These are phyloP conservation scores for Pogona vitticeps DNA, from an alignment of 2,113 vertebrate genomes.

Conservation along the genomic window DNA sequence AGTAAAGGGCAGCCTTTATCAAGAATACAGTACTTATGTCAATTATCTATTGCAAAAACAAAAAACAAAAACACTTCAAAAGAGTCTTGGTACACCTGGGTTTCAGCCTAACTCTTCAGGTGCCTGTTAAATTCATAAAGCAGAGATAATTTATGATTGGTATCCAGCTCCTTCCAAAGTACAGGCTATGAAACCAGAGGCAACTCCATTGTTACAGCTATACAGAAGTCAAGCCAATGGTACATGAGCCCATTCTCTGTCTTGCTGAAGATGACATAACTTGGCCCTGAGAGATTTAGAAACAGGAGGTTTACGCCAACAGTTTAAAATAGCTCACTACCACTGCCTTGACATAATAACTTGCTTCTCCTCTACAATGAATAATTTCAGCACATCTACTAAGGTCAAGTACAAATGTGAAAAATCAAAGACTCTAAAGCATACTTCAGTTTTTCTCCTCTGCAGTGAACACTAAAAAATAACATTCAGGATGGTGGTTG, in stretches of 20 bases:
- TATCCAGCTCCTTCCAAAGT: neutral
- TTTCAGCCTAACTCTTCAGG: too few relatives aligned
- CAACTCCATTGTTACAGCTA: neutral
- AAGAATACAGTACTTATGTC: too few relatives aligned
- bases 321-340: neutral
- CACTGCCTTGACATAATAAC: neutral
- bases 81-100: too few relatives aligned
- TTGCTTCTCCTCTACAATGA: neutral
- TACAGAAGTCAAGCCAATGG: neutral
- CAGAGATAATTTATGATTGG: neutral
- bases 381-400: neutral
- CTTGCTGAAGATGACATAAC: neutral
- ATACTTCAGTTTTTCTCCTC: neutral
- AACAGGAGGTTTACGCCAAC: neutral
- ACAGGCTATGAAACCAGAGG: neutral
- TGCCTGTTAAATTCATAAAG: neutral
- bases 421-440: neutral
- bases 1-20: neutral
- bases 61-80: too few relatives aligned
- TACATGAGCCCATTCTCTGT: neutral
- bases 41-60: too few relatives aligned
- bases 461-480: too few relatives aligned
- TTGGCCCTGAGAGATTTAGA: too few relatives aligned
- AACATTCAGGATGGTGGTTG: too few relatives aligned
- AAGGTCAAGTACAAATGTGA: neutral